A percentile compares a stretch with the other conserved stretches of the same genome.
Conservation (phyloP, 2,113 vertebrate genomes). For the Cyrtonyx montezumae region DNA sequence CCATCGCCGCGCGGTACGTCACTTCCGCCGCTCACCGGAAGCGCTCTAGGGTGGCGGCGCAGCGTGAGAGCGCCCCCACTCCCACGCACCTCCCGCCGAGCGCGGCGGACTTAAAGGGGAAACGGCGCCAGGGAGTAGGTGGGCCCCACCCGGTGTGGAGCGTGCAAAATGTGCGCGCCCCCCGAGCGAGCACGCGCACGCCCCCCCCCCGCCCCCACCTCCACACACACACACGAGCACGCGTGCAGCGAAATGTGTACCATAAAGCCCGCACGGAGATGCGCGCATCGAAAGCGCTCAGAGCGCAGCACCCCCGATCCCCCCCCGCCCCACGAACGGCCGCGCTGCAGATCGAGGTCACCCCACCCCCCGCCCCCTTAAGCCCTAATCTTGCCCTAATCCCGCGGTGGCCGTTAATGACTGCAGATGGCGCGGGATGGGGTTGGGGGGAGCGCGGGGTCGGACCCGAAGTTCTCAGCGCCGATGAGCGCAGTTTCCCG, state of each 20-base stretch:
- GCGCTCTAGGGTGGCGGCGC: rapidly evolving
- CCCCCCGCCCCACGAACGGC: too few species aligned
- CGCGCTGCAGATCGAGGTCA: not conserved
- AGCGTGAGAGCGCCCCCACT: not conserved
- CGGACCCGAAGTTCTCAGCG: too few species aligned
- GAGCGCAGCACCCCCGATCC: too few species aligned
- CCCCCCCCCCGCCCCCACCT: too few species aligned
- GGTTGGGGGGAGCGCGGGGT: too few species aligned
- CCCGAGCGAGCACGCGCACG: too few species aligned
- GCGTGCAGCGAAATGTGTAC: not conserved
- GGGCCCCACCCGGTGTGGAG: not conserved
- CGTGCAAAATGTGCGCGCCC: not conserved
- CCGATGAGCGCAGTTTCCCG: too few species aligned
- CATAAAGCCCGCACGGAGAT: not conserved
- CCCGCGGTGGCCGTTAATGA: too few species aligned
- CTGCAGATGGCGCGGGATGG: too few species aligned
- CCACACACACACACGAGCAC: not conserved
- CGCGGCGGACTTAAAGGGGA: not conserved
- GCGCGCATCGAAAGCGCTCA: too few species aligned
- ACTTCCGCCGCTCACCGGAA: not conserved
- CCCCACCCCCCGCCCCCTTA: not conserved
- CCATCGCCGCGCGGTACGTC: constrained; percentile 77
- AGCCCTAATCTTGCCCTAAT: not conserved
- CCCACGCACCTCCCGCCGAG: too few species aligned
- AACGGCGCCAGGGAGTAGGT: rapidly evolving